Percentiles rank a stretch among this genome's conserved stretches.
phyloP scores from a whole-genome alignment of 2,113 vertebrate species.

The Lamprologus ornatipinnis region DNA sequence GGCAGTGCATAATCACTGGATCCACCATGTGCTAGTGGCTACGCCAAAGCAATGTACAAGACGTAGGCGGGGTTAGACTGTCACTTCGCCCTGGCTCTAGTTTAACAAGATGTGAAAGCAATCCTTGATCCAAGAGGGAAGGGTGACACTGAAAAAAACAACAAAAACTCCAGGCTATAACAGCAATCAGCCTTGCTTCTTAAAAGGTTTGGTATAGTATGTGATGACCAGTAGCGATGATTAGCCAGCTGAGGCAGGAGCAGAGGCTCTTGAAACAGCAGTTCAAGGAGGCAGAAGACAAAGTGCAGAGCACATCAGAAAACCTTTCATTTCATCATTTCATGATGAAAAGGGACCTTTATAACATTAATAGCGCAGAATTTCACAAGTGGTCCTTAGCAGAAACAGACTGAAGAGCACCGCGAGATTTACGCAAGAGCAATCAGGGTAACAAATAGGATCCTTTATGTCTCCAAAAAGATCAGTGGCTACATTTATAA shows the following conservation, averaged over 20 bases:
- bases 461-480: background rate
- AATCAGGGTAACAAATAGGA: background rate
- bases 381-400: background rate
- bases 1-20: background rate
- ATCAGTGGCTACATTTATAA: background rate
- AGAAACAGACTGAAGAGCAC: background rate
- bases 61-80: background rate
- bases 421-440: background rate
- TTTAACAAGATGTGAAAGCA: background rate
- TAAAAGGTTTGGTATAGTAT: background rate
- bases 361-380: background rate
- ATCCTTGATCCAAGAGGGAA: background rate
- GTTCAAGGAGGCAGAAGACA: background rate
- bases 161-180: constrained; percentile 23
- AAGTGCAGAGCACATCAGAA: background rate
- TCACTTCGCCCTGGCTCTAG: background rate
- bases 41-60: background rate
- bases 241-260: constrained; percentile 5
- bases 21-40: background rate
- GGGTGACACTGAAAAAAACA: background rate
- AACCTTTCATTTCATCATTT: background rate
- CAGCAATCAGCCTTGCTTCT: background rate
- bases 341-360: background rate
- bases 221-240: constrained; percentile 17
- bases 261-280: background rate